Conservation (phyloP, 1,140 invertebrate genomes). For the Catajapyx aquilonaris region DNA sequence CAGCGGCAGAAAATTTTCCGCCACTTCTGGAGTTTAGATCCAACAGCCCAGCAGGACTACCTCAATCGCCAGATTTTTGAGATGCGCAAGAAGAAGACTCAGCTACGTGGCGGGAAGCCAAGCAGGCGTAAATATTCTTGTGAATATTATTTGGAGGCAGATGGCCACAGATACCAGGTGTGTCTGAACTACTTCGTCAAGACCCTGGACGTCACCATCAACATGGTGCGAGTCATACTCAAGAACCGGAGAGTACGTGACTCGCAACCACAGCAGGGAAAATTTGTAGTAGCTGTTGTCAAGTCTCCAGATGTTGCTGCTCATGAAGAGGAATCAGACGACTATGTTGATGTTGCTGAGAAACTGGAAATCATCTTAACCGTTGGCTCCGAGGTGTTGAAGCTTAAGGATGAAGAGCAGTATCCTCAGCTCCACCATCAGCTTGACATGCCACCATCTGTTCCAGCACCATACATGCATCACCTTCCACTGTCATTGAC, state of each 20-base stretch:
- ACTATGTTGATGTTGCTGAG: background rate
- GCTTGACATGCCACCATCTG: background rate
- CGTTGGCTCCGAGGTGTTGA: background rate
- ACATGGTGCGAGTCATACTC: background rate
- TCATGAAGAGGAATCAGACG: background rate
- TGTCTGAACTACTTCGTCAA: background rate
- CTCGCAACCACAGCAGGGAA: background rate
- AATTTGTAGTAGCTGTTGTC: background rate
- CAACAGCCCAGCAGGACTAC: background rate
- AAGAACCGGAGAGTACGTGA: background rate
- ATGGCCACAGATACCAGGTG: background rate
- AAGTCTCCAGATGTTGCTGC: background rate
- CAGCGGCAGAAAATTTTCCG: background rate
- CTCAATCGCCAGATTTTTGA: background rate
- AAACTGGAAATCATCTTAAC: background rate
- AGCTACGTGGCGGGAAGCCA: background rate
- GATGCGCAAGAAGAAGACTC: background rate
- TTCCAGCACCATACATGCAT: background rate
- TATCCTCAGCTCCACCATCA: background rate
- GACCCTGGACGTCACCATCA: background rate
- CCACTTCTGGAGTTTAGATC: background rate
- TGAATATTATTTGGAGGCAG: background rate
- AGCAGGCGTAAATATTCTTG: background rate
- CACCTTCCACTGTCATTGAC: background rate
- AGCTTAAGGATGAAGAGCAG: background rate